A percentile compares a stretch with the other conserved stretches of the same genome.
These are phyloP conservation scores for Halocynthia aurantium DNA, from an alignment of 23 tunicate species.

Conservation along the genomic window DNA sequence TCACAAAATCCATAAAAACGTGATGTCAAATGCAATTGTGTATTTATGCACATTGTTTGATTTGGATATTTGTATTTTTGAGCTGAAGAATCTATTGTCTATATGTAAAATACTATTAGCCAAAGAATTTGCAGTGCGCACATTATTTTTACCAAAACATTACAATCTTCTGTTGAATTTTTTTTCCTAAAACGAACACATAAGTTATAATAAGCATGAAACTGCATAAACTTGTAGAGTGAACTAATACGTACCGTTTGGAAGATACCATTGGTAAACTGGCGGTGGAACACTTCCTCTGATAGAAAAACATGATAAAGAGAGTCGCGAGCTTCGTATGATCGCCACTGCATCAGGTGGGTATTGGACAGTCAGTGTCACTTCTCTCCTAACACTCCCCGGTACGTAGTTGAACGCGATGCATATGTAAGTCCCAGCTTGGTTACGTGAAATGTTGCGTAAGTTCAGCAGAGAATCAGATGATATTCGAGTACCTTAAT, in stretches of 20 bases:
- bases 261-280: conserved; percentile 56
- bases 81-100: too few relatives aligned
- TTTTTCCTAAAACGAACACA: too few relatives aligned
- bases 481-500: conserved; percentile 8
- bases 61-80: too few relatives aligned
- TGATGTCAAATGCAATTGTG: too few relatives aligned
- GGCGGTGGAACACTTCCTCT: conserved; percentile 66
- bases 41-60: too few relatives aligned
- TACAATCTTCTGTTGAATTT: background rate
- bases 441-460: conserved; percentile 25
- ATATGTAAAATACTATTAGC: too few relatives aligned
- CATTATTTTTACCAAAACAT: background rate
- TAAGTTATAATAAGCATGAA: too few relatives aligned
- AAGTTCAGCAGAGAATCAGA: conserved; percentile 10
- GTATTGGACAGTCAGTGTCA: conserved; percentile 43
- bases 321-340: background rate
- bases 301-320: conserved; percentile 27
- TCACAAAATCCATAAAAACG: too few relatives aligned
- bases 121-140: too few relatives aligned
- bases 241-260: conserved; percentile 46
- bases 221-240: too few relatives aligned
- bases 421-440: conserved; percentile 68
- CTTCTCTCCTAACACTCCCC: conserved; percentile 37
- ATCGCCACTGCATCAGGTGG: conserved; percentile 46
- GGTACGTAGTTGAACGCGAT: conserved; percentile 80